Evolutionary conservation across 2,113 vertebrate genomes (phyloP).

Genomic region (Abramis brama): DNA sequence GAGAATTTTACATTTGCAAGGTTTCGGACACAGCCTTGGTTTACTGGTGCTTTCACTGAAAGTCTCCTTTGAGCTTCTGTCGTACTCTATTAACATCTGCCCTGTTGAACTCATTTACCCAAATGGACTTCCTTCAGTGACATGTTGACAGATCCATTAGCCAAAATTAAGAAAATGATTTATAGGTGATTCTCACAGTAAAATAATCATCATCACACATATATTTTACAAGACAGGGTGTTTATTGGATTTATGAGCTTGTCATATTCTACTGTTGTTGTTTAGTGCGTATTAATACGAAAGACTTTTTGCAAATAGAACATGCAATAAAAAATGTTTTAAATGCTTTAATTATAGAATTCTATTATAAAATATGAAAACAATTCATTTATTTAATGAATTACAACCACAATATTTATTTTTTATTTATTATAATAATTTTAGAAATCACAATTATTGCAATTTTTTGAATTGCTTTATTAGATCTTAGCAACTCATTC

Average conservation of each 20-base stretch:
- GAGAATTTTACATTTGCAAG: not conserved
- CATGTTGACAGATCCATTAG: constrained; percentile 43
- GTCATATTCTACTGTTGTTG: constrained; percentile 10
- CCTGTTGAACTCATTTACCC: constrained; percentile 22
- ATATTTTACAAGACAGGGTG: constrained; percentile 12
- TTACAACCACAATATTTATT: not conserved
- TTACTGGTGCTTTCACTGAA: not conserved
- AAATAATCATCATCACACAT: constrained; percentile 26
- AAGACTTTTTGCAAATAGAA: not conserved
- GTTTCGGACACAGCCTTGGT: not conserved
- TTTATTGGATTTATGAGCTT: constrained; percentile 14
- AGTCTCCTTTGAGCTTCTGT: not conserved
- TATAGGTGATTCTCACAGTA: constrained; percentile 19
- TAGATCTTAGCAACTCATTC: not conserved
- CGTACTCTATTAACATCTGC: not conserved
- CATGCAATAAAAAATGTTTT: accelerated
- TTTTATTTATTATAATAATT: not conserved
- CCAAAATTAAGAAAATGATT: constrained; percentile 28
- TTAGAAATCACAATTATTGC: too few species aligned
- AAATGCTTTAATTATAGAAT: not conserved
- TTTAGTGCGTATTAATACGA: not conserved
- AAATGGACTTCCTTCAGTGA: constrained; percentile 8
- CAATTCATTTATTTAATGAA: not conserved
- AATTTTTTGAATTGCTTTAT: too few species aligned
- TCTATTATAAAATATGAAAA: not conserved